Percentiles rank a stretch among this genome's conserved stretches.
Evolutionary conservation across 1,140 invertebrate species (phyloP).

Genomic region (Drosophila fuyamai): DNA sequence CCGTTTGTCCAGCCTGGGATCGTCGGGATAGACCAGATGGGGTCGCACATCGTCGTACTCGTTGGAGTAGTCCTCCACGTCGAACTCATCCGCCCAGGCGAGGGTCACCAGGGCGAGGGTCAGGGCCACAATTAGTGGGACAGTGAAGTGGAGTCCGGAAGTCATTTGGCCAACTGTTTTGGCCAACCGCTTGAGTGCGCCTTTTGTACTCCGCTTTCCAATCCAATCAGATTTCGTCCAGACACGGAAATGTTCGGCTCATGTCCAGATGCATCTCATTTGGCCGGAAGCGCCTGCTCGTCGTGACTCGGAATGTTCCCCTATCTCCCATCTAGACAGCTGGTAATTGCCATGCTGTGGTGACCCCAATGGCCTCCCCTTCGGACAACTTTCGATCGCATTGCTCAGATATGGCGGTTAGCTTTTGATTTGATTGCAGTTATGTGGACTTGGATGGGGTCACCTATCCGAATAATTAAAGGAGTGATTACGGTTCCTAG

Average conservation of each 20-base stretch:
- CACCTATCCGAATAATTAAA: no score
- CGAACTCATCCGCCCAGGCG: conserved; percentile 25
- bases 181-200: not conserved
- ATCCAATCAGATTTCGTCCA: not conserved
- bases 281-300: conserved; percentile 21
- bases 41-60: conserved; percentile 71
- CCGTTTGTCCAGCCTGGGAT: conserved; percentile 55
- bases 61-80: conserved; percentile 67
- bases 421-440: not conserved
- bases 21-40: conserved; percentile 58
- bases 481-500: no score
- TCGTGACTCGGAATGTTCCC: conserved; percentile 15
- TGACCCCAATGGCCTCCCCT: not conserved
- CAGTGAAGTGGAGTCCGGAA: conserved; percentile 6
- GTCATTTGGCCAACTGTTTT: conserved; percentile 55
- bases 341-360: not conserved
- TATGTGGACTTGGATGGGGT: no score
- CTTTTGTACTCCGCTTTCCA: conserved; percentile 48
- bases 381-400: not conserved
- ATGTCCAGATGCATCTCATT: conserved; percentile 16
- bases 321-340: conserved; percentile 2
- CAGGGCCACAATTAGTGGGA: conserved; percentile 9
- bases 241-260: conserved; percentile 17
- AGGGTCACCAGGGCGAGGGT: not conserved
- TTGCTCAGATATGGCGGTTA: not conserved